A percentile compares a stretch with the other conserved stretches of the same genome.
Conservation (phyloP, 2,888 invertebrate species). For the Thera obeliscata region DNA sequence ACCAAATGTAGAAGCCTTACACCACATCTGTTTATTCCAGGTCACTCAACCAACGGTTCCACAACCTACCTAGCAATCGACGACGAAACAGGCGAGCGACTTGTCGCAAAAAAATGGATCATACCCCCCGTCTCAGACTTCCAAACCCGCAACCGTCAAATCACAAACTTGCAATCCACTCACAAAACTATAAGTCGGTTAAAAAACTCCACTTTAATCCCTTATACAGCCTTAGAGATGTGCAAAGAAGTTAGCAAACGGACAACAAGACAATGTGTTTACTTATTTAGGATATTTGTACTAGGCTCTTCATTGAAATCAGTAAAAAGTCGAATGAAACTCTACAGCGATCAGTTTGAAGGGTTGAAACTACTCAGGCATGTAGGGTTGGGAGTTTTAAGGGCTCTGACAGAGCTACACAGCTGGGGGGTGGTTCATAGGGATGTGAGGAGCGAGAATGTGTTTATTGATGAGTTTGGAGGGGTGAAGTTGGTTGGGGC, state of each 20-base stretch:
- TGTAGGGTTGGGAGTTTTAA: conserved; percentile 89
- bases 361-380: conserved; percentile 81
- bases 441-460: conserved; percentile 89
- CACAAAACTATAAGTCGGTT: conserved; percentile 88
- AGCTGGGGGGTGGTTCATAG: conserved; percentile 92
- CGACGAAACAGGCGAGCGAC: conserved; percentile 87
- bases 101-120: conserved; percentile 91
- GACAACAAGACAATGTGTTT: conserved; percentile 77
- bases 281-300: conserved; percentile 89
- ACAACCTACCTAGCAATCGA: conserved; percentile 91
- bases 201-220: conserved; percentile 88
- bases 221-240: conserved; percentile 90
- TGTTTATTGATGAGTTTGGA: conserved; percentile 89
- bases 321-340: conserved; percentile 52
- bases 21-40: conserved; percentile 58
- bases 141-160: conserved; percentile 81
- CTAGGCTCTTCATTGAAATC: conserved; percentile 73
- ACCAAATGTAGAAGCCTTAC: background rate
- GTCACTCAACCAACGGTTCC: conserved; percentile 90
- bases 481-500: conserved; percentile 87
- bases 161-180: conserved; percentile 91
- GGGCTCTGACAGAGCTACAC: conserved; percentile 91
- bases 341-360: conserved; percentile 64
- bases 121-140: conserved; percentile 74
- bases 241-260: conserved; percentile 82